These are phyloP conservation scores for Nestor notabilis DNA, from an alignment of 2,113 vertebrate genomes.

Conservation along the genomic window DNA sequence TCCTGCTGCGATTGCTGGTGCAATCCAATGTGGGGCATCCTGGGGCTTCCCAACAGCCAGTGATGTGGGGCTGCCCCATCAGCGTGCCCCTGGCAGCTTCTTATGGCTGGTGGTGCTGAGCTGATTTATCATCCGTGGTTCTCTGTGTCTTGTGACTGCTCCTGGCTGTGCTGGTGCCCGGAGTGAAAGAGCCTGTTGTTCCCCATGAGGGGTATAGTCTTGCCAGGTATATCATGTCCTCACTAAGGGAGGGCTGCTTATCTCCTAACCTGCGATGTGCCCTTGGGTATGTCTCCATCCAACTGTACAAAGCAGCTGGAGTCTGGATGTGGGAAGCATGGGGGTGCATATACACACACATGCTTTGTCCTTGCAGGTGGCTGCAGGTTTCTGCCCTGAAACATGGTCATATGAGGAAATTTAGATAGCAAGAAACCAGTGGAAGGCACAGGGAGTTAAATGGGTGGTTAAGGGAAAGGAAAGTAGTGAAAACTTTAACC, in stretches of 20 bases:
- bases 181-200: conserved; percentile 19
- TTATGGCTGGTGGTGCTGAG: not conserved
- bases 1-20: not conserved
- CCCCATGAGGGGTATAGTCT: not conserved
- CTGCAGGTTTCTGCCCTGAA: not conserved
- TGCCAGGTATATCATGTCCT: conserved; percentile 17
- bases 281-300: not conserved
- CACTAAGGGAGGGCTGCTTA: conserved; percentile 12
- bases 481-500: not conserved
- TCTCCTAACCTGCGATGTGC: not conserved
- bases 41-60: not conserved
- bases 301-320: not conserved
- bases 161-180: not conserved
- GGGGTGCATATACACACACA: not conserved
- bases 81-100: not conserved
- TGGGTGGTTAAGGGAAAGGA: not conserved
- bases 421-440: not conserved
- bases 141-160: not conserved
- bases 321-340: not conserved
- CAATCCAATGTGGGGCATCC: not conserved
- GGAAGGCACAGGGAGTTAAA: not conserved
- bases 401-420: not conserved
- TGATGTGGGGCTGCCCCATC: not conserved
- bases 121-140: not conserved
- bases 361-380: accelerated